Percentiles rank a stretch among this genome's conserved stretches.
These are phyloP conservation scores for Myrmecobius fasciatus DNA, from an alignment of 2,113 vertebrate genomes.

Conservation along the genomic window DNA sequence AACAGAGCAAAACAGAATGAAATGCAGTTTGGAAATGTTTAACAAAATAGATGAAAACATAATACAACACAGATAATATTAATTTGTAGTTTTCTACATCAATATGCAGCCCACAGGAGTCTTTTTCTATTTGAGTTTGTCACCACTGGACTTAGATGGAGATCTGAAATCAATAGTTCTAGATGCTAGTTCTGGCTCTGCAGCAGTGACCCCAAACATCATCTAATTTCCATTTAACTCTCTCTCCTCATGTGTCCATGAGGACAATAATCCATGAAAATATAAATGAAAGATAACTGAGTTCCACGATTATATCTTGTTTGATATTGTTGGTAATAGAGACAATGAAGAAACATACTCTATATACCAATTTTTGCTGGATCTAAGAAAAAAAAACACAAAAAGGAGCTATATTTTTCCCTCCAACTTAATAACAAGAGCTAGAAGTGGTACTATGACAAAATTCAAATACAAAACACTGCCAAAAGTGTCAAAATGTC, in stretches of 20 bases:
- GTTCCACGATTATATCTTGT: background rate
- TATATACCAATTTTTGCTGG: background rate
- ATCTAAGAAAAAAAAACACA: background rate
- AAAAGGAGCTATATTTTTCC: background rate
- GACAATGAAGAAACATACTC: background rate
- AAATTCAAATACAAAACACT: background rate
- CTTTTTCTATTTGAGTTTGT: background rate
- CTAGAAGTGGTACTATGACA: background rate
- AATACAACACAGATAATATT: background rate
- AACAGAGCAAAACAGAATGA: background rate
- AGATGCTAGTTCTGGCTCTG: background rate
- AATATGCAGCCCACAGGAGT: background rate
- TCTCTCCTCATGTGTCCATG: background rate
- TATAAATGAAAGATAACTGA: background rate
- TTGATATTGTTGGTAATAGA: background rate
- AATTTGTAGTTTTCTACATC: background rate
- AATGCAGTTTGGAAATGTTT: background rate
- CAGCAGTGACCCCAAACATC: background rate
- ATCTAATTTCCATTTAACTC: background rate
- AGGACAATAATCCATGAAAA: background rate
- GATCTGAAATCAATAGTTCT: background rate
- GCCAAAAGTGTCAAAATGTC: background rate
- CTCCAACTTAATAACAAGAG: background rate
- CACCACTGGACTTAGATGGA: background rate
- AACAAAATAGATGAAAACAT: background rate